These are phyloP conservation scores for Mastacembelus armatus DNA, from an alignment of 2,797 vertebrate species.

Conservation along the genomic window DNA sequence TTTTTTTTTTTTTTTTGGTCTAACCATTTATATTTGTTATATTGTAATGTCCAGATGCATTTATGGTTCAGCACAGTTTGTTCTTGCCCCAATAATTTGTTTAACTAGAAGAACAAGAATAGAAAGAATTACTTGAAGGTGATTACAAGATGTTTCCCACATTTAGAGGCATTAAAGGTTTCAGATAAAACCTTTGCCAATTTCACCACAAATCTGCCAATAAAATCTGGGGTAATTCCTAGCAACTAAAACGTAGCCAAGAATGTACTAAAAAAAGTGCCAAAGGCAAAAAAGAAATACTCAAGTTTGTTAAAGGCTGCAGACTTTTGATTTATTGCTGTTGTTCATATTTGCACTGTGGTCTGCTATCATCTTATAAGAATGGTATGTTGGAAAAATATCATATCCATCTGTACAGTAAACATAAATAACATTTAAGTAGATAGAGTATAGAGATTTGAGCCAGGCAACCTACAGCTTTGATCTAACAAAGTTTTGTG, in stretches of 20 bases:
- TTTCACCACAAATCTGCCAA: conserved; percentile 46
- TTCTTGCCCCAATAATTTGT: neutral
- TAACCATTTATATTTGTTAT: neutral
- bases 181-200: conserved; percentile 39
- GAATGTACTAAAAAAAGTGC: conserved; percentile 53
- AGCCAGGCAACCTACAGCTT: neutral
- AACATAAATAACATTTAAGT: neutral
- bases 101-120: neutral
- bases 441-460: neutral
- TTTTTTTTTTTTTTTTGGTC: conserved; percentile 23
- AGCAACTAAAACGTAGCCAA: conserved; percentile 41
- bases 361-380: too few species aligned
- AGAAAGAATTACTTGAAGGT: neutral
- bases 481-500: neutral
- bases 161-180: conserved; percentile 32
- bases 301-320: conserved; percentile 61
- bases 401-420: neutral
- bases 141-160: conserved; percentile 31
- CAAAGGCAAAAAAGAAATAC: conserved; percentile 60
- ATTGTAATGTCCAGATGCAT: neutral
- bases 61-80: too few species aligned
- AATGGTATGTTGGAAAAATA: too few species aligned
- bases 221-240: conserved; percentile 51
- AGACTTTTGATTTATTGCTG: conserved; percentile 59
- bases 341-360: conserved; percentile 38